A percentile compares a stretch with the other conserved stretches of the same genome.
These are phyloP conservation scores for Mimachlamys varia DNA, from an alignment of 2,888 invertebrate species.

Conservation along the genomic window DNA sequence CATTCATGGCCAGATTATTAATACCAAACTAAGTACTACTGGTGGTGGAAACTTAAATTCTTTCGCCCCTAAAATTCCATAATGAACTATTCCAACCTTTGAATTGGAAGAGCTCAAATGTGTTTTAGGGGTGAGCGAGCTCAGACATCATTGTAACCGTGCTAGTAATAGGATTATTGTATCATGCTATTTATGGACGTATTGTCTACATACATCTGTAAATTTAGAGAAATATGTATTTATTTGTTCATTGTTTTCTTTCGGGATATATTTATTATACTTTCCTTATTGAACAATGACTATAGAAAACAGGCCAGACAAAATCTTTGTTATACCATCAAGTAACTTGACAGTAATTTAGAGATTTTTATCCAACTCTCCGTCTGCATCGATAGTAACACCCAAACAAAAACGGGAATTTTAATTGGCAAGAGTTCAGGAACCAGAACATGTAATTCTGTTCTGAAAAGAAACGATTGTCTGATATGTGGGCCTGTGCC, in stretches of 20 bases:
- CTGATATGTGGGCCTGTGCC: not conserved
- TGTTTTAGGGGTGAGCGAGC: no score
- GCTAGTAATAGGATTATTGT: no score
- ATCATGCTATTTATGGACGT: no score
- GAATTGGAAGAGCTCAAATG: no score
- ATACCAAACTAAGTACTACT: no score
- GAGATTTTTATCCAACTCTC: not conserved
- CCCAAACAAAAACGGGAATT: not conserved
- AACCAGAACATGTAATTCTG: not conserved
- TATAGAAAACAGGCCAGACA: not conserved
- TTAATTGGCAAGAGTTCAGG: slow-evolving; percentile 6
- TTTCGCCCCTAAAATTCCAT: no score
- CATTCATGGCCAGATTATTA: no score
- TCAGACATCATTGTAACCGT: no score
- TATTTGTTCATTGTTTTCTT: not conserved
- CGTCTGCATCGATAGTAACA: not conserved
- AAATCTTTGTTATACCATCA: not conserved
- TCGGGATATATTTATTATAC: not conserved
- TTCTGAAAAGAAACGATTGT: not conserved
- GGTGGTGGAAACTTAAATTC: no score
- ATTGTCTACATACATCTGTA: no score
- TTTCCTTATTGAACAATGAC: not conserved
- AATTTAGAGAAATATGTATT: no score
- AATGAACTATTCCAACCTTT: no score
- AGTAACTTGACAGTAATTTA: not conserved